Conservation (phyloP, 2,113 vertebrate genomes). For the Nothobranchius kuhntae region DNA sequence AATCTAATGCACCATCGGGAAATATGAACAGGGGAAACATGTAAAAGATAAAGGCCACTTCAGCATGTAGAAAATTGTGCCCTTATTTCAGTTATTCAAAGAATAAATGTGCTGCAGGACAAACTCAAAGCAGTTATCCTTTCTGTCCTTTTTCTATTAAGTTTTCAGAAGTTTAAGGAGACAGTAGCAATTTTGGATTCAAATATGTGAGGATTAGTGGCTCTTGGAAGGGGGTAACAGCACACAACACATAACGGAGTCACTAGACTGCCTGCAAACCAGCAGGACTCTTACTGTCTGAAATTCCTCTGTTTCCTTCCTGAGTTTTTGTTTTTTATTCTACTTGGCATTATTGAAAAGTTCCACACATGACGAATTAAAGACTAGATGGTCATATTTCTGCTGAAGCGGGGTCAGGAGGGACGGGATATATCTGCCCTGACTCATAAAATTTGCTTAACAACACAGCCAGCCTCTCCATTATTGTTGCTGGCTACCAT, state of each 20-base stretch:
- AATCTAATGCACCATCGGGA: neutral
- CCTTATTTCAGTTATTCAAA: neutral
- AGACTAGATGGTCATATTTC: constrained; percentile 1
- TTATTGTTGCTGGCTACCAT: constrained; percentile 15
- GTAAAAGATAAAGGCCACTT: neutral
- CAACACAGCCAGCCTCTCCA: neutral
- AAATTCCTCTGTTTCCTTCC: neutral
- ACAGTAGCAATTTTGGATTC: neutral
- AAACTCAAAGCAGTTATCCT: neutral
- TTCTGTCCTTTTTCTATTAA: neutral
- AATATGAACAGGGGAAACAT: constrained; percentile 6
- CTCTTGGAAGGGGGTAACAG: neutral
- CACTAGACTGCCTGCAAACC: too few species aligned
- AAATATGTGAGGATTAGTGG: neutral
- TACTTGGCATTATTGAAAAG: neutral
- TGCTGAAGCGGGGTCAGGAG: neutral
- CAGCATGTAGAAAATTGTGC: neutral
- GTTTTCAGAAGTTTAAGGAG: neutral
- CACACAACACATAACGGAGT: neutral
- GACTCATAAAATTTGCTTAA: constrained; percentile 13
- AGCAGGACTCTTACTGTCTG: neutral
- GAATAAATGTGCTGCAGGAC: neutral
- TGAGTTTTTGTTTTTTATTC: neutral
- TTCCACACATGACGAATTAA: constrained; percentile 1
- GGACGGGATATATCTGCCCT: neutral